Conservation (phyloP, 2,797 vertebrate species). For the Chiroxiphia lanceolata region DNA sequence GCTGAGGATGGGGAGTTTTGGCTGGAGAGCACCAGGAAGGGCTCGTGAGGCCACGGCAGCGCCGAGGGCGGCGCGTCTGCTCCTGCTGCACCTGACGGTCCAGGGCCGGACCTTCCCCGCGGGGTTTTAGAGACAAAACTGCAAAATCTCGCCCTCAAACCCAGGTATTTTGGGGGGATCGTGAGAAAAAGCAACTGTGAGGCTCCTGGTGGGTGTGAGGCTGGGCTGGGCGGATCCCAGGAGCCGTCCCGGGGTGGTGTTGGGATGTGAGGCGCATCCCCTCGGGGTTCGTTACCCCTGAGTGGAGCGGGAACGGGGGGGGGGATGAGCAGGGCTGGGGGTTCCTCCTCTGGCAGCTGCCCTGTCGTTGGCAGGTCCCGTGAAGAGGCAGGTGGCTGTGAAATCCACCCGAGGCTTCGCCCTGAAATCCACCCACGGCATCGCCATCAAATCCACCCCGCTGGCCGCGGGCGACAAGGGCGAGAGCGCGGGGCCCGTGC, state of each 20-base stretch:
- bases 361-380: constrained; percentile 70
- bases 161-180: rapidly evolving
- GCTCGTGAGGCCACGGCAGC: rapidly evolving
- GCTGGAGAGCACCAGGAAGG: neutral
- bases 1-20: neutral
- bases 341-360: neutral
- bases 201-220: rapidly evolving
- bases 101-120: rapidly evolving
- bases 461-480: constrained; percentile 77
- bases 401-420: constrained; percentile 95
- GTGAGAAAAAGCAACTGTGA: rapidly evolving
- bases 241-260: rapidly evolving
- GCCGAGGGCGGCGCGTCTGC: neutral
- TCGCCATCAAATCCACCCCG: constrained; percentile 87
- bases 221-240: neutral
- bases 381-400: constrained; percentile 93
- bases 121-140: rapidly evolving
- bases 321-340: neutral
- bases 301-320: neutral
- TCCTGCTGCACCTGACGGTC: rapidly evolving
- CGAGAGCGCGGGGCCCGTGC: constrained; percentile 69
- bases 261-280: neutral
- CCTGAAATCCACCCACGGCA: constrained; percentile 87
- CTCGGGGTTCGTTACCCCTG: rapidly evolving
- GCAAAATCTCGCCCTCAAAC: rapidly evolving